These are phyloP conservation scores for rat (Rattus norvegicus) DNA, from an alignment of 2,113 vertebrate species.

Conservation along the genomic window DNA sequence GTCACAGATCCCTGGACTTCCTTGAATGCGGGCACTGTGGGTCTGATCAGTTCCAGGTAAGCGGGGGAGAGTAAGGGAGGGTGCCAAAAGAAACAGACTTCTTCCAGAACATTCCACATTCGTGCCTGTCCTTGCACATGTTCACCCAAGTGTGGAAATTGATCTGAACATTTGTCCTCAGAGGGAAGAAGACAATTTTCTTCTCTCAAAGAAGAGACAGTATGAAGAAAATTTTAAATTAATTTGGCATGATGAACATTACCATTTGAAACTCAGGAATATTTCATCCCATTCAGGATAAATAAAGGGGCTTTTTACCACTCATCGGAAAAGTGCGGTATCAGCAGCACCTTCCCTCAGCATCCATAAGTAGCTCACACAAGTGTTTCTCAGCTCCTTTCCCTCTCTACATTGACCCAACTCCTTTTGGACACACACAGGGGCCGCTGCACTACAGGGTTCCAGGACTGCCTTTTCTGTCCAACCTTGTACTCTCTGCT, in stretches of 20 bases:
- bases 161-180: not conserved
- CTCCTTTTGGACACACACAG: not conserved
- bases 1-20: not conserved
- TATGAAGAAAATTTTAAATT: not conserved
- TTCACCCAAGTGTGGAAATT: not conserved
- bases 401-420: no score
- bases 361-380: not conserved
- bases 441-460: accelerated
- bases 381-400: not conserved
- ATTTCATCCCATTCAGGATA: not conserved
- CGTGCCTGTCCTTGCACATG: not conserved
- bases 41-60: not conserved
- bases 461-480: not conserved
- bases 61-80: not conserved
- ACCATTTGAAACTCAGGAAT: not conserved
- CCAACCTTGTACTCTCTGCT: accelerated
- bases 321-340: not conserved
- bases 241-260: not conserved
- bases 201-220: slow-evolving; percentile 6
- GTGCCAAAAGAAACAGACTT: no score
- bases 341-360: not conserved
- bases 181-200: not conserved
- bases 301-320: not conserved
- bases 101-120: slow-evolving; percentile 25
- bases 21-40: not conserved